phyloP scores from a whole-genome alignment of 2,113 vertebrate species.

The Cebus imitator region DNA sequence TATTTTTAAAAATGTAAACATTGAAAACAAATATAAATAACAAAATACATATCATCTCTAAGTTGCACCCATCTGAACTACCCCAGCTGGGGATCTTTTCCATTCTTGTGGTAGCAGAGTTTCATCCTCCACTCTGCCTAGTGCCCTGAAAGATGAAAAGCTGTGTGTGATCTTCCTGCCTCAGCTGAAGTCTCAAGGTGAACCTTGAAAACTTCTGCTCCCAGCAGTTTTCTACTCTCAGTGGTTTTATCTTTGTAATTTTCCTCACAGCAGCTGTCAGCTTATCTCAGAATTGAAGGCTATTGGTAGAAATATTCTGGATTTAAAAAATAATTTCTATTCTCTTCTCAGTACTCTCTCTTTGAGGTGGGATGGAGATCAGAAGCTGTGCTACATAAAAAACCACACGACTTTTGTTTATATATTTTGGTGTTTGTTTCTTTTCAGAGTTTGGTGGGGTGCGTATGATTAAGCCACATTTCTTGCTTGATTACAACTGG shows the following conservation, averaged over 20 bases:
- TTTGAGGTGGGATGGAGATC: not conserved
- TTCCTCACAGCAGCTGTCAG: not conserved
- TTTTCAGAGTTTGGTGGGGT: not conserved
- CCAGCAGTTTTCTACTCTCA: not conserved
- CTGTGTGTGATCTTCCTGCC: too few relatives aligned
- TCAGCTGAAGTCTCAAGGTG: not conserved
- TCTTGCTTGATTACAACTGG: not conserved
- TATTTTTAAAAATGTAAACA: not conserved
- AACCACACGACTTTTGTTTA: not conserved
- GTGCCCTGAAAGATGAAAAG: not conserved
- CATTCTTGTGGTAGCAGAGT: not conserved
- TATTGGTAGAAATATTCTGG: not conserved
- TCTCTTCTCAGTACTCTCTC: not conserved
- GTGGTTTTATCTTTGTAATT: not conserved
- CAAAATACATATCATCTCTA: not conserved
- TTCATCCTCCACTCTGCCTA: not conserved
- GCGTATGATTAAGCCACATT: not conserved
- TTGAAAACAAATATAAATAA: not conserved
- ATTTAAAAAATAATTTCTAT: not conserved
- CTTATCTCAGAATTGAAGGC: not conserved
- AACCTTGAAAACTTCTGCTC: not conserved
- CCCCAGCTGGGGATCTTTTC: not conserved
- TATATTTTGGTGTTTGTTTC: not conserved
- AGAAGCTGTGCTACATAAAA: not conserved
- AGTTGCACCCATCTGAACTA: not conserved